These are phyloP conservation scores for Nephrocerus scutellatus DNA, from an alignment of 2,888 invertebrate genomes.

Conservation along the genomic window DNA sequence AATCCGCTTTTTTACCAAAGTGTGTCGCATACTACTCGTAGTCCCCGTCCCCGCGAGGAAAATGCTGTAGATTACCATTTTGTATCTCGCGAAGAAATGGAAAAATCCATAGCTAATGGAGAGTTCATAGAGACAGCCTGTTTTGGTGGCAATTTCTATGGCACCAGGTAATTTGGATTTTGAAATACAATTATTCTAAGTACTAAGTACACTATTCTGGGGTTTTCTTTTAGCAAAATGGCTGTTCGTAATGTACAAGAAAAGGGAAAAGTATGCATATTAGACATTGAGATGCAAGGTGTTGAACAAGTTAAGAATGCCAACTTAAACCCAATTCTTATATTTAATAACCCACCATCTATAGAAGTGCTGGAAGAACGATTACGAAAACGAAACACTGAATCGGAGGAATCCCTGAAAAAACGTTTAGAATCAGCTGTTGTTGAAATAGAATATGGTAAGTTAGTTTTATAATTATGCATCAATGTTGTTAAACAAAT, in stretches of 20 bases:
- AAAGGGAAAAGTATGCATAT: conserved; percentile 79
- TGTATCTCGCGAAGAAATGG: conserved; percentile 70
- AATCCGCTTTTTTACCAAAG: conserved; percentile 46
- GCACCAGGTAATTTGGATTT: conserved; percentile 60
- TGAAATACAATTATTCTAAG: background rate
- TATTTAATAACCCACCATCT: conserved; percentile 92
- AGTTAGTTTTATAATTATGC: no score
- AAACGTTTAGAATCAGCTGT: conserved; percentile 71
- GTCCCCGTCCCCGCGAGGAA: conserved; percentile 69
- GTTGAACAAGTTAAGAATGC: conserved; percentile 81
- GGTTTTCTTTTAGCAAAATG: no score
- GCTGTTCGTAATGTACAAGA: conserved; percentile 75
- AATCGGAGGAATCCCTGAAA: conserved; percentile 77
- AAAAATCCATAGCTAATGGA: conserved; percentile 62
- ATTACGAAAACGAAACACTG: conserved; percentile 74
- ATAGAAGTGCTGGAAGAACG: conserved; percentile 68
- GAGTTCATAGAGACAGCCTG: conserved; percentile 89
- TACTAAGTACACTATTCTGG: conserved; percentile 11
- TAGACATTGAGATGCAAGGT: conserved; percentile 94
- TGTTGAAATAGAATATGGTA: conserved; percentile 79
- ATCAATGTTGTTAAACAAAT: conserved; percentile 9
- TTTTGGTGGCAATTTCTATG: conserved; percentile 93
- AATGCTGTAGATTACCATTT: conserved; percentile 84
- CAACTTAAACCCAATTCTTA: conserved; percentile 71
- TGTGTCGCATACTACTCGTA: conserved; percentile 86